Conservation (phyloP, 2,888 invertebrate genomes). For the Lasioglossum oenotherae region DNA sequence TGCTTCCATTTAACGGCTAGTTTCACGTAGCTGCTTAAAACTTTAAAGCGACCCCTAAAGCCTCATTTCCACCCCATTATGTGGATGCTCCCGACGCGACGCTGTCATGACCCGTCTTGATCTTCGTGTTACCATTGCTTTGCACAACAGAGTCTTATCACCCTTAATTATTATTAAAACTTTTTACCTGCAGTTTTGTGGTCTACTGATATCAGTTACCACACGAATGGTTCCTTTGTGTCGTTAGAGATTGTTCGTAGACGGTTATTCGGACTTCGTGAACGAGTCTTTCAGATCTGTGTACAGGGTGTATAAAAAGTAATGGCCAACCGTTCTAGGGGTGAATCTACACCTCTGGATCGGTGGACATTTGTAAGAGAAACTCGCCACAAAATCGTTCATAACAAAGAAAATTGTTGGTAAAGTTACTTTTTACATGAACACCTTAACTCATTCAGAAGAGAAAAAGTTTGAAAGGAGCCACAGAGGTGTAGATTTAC, state of each 20-base stretch:
- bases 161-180: neutral
- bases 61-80: constrained; percentile 44
- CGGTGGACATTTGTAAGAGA: no score
- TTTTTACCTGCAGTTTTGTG: neutral
- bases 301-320: no score
- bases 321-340: no score
- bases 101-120: constrained; percentile 21
- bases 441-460: no score
- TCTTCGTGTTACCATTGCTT: neutral
- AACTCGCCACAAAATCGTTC: no score
- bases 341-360: no score
- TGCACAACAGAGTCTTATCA: neutral
- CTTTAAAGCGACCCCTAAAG: constrained; percentile 56
- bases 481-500: no score
- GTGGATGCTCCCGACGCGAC: constrained; percentile 33
- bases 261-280: neutral
- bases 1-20: constrained; percentile 61
- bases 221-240: neutral
- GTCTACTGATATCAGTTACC: neutral
- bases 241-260: neutral
- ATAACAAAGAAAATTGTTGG: no score
- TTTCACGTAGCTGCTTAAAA: constrained; percentile 61
- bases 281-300: neutral
- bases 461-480: no score
- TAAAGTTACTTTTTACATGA: no score